phyloP scores from a whole-genome alignment of 2,797 vertebrate species.

The Mastacembelus armatus region DNA sequence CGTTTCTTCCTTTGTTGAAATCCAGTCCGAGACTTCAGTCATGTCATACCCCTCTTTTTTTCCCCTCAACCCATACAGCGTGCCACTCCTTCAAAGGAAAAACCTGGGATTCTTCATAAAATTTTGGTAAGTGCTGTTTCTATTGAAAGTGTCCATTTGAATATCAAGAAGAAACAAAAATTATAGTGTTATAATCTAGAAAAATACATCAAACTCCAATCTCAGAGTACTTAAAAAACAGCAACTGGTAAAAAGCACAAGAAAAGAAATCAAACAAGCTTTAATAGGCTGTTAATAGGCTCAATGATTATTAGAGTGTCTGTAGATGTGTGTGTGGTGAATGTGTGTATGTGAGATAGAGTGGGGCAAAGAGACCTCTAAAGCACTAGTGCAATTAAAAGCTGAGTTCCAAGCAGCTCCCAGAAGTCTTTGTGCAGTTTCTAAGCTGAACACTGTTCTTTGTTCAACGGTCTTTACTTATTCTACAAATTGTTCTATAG shows the following conservation, averaged over 20 bases:
- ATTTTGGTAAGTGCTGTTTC: background rate
- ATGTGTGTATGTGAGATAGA: conserved; percentile 1
- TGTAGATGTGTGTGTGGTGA: background rate
- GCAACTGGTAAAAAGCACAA: background rate
- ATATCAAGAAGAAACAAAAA: background rate
- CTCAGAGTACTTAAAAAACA: background rate
- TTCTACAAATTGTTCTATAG: too few species aligned
- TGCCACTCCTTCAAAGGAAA: too few species aligned
- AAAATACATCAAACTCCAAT: background rate
- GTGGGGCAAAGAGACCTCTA: conserved; percentile 44
- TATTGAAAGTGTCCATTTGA: background rate
- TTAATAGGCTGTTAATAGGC: background rate
- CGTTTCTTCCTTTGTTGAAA: background rate
- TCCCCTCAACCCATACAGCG: too few species aligned
- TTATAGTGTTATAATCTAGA: background rate
- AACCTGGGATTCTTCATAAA: background rate
- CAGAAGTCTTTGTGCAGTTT: conserved; percentile 1
- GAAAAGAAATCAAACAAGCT: conserved; percentile 1
- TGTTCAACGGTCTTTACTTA: too few species aligned
- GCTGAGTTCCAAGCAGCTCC: conserved; percentile 8
- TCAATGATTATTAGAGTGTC: conserved; percentile 11
- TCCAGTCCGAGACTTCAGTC: background rate
- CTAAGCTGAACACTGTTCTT: too few species aligned
- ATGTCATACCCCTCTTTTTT: too few species aligned
- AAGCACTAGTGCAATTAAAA: conserved; percentile 66